Conservation (phyloP, 2,888 invertebrate species). For the Spilarctia lutea region DNA sequence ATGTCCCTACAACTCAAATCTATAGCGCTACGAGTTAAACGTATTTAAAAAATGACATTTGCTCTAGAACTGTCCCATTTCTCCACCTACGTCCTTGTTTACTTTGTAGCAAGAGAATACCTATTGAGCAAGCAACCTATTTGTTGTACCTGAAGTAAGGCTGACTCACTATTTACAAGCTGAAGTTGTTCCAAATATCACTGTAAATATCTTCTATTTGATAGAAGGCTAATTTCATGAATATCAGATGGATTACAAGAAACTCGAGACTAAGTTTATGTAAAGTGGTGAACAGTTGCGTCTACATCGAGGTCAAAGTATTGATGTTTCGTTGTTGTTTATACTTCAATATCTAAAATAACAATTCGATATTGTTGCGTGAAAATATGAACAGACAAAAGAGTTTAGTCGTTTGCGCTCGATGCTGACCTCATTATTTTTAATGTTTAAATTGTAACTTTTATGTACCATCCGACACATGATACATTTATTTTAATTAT, state of each 20-base stretch:
- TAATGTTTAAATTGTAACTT: not conserved
- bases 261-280: conserved; percentile 1
- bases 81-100: not conserved
- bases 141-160: conserved; percentile 20
- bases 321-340: conserved; percentile 5
- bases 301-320: not conserved
- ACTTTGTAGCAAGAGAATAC: not conserved
- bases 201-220: conserved; percentile 8
- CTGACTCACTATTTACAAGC: not conserved
- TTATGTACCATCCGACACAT: not conserved
- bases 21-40: not conserved
- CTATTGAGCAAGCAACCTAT: not conserved
- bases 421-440: not conserved
- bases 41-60: not conserved
- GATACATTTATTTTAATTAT: not conserved
- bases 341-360: not conserved
- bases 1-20: no score
- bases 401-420: not conserved
- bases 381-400: not conserved
- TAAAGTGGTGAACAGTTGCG: conserved; percentile 5
- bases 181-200: conserved; percentile 4
- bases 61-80: not conserved
- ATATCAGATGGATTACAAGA: conserved; percentile 11
- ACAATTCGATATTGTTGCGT: not conserved
- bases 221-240: conserved; percentile 18